phyloP scores from a whole-genome alignment of 1,140 invertebrate genomes.

The Pararge aegeria region DNA sequence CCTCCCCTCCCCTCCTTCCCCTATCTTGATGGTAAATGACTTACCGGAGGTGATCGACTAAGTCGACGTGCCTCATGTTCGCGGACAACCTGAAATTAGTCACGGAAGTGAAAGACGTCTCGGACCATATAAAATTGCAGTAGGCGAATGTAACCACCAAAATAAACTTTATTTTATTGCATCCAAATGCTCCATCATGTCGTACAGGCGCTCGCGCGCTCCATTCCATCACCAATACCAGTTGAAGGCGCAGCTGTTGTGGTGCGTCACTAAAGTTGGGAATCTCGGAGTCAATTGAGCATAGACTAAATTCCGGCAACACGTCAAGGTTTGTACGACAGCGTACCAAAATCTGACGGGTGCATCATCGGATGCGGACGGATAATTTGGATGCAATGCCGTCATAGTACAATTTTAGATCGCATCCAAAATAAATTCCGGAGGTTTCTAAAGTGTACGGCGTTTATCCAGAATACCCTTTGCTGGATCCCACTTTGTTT shows the following conservation, averaged over 20 bases:
- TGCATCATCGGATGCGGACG: too few species aligned
- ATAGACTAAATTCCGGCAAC: not conserved
- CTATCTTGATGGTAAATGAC: constrained; percentile 35
- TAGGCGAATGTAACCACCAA: constrained; percentile 28
- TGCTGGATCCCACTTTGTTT: not conserved
- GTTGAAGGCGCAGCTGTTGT: not conserved
- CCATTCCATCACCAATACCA: constrained; percentile 3
- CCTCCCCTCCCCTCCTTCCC: too few species aligned
- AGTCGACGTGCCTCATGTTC: constrained; percentile 28
- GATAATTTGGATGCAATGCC: not conserved
- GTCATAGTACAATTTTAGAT: not conserved
- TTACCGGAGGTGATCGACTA: constrained; percentile 25
- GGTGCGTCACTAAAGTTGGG: not conserved
- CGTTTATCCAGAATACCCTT: not conserved
- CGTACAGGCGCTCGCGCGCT: constrained; percentile 21
- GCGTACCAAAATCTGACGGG: not conserved
- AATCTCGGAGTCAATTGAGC: not conserved
- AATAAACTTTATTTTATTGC: constrained; percentile 38
- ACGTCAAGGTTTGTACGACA: not conserved
- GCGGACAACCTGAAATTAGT: constrained; percentile 36
- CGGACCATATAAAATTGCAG: constrained; percentile 24
- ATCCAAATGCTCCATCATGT: constrained; percentile 26
- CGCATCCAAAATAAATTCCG: not conserved
- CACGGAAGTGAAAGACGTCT: constrained; percentile 3
- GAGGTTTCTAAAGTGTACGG: not conserved